Conservation (phyloP, 1,140 invertebrate genomes). For the Drosophila grimshawi region DNA sequence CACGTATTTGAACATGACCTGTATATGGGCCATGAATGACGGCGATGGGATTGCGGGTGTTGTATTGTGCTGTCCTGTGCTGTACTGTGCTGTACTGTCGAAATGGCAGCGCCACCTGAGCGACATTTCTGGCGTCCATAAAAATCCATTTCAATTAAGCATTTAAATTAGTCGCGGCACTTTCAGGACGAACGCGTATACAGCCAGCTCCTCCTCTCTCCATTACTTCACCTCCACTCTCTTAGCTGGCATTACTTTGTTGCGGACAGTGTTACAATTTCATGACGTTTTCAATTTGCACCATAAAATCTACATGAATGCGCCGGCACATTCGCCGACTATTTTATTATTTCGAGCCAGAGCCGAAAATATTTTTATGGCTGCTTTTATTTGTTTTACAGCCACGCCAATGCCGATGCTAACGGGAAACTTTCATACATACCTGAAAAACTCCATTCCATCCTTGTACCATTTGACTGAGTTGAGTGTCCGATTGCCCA, state of each 20-base stretch:
- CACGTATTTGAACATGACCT: constrained; percentile 66
- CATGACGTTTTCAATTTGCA: constrained; percentile 82
- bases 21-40: background rate
- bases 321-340: constrained; percentile 52
- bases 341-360: constrained; percentile 74
- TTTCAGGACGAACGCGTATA: constrained; percentile 52
- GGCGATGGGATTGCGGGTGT: background rate
- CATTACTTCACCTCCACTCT: background rate
- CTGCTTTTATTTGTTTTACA: constrained; percentile 65
- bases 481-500: constrained; percentile 88
- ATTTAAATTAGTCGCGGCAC: constrained; percentile 84
- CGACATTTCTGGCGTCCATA: constrained; percentile 71
- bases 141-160: constrained; percentile 84
- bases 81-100: constrained; percentile 20
- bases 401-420: constrained; percentile 18
- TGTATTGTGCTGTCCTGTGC: background rate
- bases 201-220: constrained; percentile 8
- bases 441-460: constrained; percentile 90
- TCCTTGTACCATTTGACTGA: constrained; percentile 94
- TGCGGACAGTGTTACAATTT: constrained; percentile 71
- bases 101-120: constrained; percentile 60
- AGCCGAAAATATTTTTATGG: constrained; percentile 77
- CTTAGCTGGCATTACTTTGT: constrained; percentile 55
- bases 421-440: constrained; percentile 54
- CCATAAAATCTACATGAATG: constrained; percentile 83